These are phyloP conservation scores for Empidonax traillii DNA, from an alignment of 2,113 vertebrate species.

Conservation along the genomic window DNA sequence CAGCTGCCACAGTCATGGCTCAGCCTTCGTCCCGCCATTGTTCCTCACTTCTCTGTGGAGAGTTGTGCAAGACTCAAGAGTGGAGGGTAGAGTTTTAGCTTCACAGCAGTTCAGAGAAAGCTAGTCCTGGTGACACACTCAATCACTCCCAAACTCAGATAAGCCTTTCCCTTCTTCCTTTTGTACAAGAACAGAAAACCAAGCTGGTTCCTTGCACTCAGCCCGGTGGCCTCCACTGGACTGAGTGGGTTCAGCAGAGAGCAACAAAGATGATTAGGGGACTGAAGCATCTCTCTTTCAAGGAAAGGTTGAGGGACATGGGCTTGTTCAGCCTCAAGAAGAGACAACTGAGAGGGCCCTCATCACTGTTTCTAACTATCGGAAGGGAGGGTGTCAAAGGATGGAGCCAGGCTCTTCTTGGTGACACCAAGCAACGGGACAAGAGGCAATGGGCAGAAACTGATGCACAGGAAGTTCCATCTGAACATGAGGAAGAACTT, in stretches of 20 bases:
- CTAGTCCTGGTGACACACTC: accelerated
- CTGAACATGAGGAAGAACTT: not conserved
- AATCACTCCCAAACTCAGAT: not conserved
- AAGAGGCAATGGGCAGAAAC: not conserved
- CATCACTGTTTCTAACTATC: accelerated
- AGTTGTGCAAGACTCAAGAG: not conserved
- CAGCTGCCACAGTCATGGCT: not conserved
- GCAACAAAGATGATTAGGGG: not conserved
- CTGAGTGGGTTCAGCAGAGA: not conserved
- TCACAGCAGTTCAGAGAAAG: not conserved
- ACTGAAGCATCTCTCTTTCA: accelerated
- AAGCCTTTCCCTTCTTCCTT: not conserved
- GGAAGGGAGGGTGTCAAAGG: not conserved
- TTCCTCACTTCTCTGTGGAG: not conserved
- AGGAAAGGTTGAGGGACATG: not conserved
- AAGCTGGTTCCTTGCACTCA: not conserved
- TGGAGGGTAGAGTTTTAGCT: not conserved
- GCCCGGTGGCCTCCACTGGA: not conserved
- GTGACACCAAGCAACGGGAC: not conserved
- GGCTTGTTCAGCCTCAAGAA: not conserved
- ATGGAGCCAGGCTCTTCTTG: not conserved
- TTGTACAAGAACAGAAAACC: not conserved
- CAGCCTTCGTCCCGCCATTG: not conserved
- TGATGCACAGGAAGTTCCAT: not conserved
- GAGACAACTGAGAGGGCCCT: accelerated